Conservation (phyloP, 2,797 vertebrate species). For the Taenioides sp. region DNA sequence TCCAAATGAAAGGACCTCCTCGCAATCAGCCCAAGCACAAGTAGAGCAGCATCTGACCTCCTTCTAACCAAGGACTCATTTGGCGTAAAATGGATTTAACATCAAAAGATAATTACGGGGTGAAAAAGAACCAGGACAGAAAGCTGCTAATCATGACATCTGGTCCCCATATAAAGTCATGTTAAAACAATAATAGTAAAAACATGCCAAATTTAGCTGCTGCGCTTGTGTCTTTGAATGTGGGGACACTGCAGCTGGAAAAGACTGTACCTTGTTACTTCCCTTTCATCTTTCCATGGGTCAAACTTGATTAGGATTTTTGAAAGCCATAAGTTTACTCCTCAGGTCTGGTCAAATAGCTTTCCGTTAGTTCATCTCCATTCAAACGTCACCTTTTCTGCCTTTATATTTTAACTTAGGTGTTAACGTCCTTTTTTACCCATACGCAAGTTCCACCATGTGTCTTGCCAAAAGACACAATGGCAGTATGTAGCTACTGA, state of each 20-base stretch:
- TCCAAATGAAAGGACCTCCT: conserved; percentile 9
- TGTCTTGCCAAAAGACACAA: not conserved
- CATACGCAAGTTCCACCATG: not conserved
- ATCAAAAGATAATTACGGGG: conserved; percentile 67
- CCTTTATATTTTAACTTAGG: not conserved
- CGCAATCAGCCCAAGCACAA: conserved; percentile 41
- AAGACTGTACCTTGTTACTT: conserved; percentile 42
- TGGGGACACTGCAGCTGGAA: conserved; percentile 37
- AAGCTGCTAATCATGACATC: conserved; percentile 71
- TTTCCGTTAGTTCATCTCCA: conserved; percentile 19
- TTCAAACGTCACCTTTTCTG: not conserved
- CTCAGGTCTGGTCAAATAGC: conserved; percentile 23
- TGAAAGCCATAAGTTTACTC: conserved; percentile 47
- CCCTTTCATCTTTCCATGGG: conserved; percentile 37
- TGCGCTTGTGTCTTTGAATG: conserved; percentile 61
- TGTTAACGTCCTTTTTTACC: not conserved
- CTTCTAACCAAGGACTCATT: conserved; percentile 53
- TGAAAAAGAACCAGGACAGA: conserved; percentile 60
- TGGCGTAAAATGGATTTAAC: conserved; percentile 65
- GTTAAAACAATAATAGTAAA: conserved; percentile 67
- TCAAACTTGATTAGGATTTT: conserved; percentile 34
- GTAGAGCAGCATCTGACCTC: conserved; percentile 51
- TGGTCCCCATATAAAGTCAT: conserved; percentile 66
- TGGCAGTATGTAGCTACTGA: not conserved
- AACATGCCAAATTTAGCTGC: conserved; percentile 65